Conservation (phyloP, 1,140 invertebrate species). For the Anastrepha ludens region DNA sequence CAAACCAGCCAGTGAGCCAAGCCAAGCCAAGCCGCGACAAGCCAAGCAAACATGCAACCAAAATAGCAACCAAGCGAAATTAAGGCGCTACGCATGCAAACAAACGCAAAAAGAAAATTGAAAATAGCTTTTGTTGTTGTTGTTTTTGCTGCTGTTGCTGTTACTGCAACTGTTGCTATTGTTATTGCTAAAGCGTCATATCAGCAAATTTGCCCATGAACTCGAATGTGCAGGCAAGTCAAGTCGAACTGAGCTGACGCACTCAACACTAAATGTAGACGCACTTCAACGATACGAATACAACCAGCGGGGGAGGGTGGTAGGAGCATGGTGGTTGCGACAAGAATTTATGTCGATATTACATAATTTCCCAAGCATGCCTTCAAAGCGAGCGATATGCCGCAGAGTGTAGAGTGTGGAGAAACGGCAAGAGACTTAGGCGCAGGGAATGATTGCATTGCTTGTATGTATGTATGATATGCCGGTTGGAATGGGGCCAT, state of each 20-base stretch:
- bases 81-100: neutral
- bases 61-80: neutral
- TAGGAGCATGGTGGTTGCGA: neutral
- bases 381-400: constrained; percentile 1
- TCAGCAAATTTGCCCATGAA: constrained; percentile 32
- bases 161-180: neutral
- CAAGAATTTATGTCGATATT: neutral
- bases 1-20: neutral
- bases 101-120: neutral
- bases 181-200: neutral
- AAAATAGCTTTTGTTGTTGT: neutral
- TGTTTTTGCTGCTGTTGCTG: neutral
- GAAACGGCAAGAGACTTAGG: neutral
- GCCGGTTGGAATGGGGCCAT: constrained; percentile 14
- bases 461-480: neutral
- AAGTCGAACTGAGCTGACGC: constrained; percentile 7
- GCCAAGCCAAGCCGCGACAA: neutral
- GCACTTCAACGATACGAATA: neutral
- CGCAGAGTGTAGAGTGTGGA: neutral
- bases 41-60: neutral
- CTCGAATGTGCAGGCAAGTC: constrained; percentile 22
- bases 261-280: neutral
- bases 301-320: neutral
- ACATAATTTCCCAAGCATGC: neutral
- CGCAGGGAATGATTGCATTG: neutral